These are phyloP conservation scores for Phymatocera aterrima DNA, from an alignment of 2,888 invertebrate genomes.

Conservation along the genomic window DNA sequence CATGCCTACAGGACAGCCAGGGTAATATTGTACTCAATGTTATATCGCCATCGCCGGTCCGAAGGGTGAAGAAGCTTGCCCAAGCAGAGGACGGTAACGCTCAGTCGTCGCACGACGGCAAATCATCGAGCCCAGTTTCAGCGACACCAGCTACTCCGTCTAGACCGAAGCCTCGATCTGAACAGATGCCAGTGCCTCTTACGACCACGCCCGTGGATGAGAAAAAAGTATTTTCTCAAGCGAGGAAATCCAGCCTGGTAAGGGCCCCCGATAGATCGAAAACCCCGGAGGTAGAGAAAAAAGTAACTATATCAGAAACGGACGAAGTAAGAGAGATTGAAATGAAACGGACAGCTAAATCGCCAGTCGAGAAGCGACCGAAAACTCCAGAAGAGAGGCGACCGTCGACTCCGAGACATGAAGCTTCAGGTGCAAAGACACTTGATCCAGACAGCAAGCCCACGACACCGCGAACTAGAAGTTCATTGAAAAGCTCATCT, in stretches of 20 bases:
- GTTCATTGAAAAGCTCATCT: conserved; percentile 16
- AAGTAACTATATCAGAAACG: conserved; percentile 44
- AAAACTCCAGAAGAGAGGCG: conserved; percentile 29
- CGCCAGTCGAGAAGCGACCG: conserved; percentile 33
- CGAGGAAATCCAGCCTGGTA: conserved; percentile 56
- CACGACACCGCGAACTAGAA: conserved; percentile 46
- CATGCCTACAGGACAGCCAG: conserved; percentile 2
- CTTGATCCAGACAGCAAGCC: conserved; percentile 28
- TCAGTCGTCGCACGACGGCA: conserved; percentile 26
- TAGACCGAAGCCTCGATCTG: conserved; percentile 60
- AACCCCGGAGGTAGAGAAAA: conserved; percentile 57
- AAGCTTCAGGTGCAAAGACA: conserved; percentile 2
- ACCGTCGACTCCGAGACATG: conserved; percentile 31
- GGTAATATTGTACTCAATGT: conserved; percentile 26
- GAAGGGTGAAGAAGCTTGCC: conserved; percentile 25
- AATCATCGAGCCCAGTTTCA: conserved; percentile 51
- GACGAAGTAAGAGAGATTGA: conserved; percentile 19
- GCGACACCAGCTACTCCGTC: conserved; percentile 67
- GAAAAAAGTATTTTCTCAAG: conserved; percentile 49
- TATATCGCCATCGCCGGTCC: conserved; percentile 27
- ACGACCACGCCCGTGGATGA: conserved; percentile 65
- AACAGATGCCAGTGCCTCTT: conserved; percentile 57
- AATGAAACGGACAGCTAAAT: conserved; percentile 46
- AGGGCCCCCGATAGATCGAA: conserved; percentile 58
- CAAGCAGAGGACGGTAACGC: conserved; percentile 10